Evolutionary conservation across 2,797 vertebrate genomes (phyloP).

Genomic region (Danio tinwini): DNA sequence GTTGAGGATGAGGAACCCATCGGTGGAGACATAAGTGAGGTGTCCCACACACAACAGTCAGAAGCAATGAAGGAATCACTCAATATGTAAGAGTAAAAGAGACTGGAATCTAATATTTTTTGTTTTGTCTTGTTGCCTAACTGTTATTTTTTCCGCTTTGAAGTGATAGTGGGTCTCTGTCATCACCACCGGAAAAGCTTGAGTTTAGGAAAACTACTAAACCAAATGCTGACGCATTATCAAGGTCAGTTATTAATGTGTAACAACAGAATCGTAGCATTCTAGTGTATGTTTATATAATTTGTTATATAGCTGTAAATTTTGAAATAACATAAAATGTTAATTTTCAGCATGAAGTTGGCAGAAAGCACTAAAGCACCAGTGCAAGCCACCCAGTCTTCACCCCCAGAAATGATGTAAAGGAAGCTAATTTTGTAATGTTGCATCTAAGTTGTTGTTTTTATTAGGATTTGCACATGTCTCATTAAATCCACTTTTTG

Average conservation of each 20-base stretch:
- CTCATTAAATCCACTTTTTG: background rate
- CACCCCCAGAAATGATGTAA: constrained; percentile 3
- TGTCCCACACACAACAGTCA: constrained; percentile 22
- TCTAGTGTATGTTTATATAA: background rate
- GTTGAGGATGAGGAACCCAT: constrained; percentile 57
- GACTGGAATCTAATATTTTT: background rate
- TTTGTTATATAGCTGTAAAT: background rate
- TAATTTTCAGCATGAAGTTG: background rate
- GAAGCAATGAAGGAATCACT: constrained; percentile 4
- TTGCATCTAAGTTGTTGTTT: background rate
- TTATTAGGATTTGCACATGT: background rate
- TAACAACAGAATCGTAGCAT: background rate
- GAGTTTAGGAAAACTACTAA: constrained; percentile 43
- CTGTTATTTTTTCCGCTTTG: background rate
- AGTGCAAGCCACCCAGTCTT: background rate
- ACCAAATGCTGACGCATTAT: background rate
- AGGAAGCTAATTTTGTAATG: background rate
- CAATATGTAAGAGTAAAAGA: constrained; percentile 57
- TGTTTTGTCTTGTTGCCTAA: background rate
- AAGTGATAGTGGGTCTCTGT: constrained; percentile 43
- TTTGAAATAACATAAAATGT: background rate
- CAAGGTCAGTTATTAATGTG: constrained; percentile 30
- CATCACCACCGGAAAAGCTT: constrained; percentile 41
- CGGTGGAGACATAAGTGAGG: constrained; percentile 33
- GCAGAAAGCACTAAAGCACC: background rate